Evolutionary conservation across 2,888 invertebrate genomes (phyloP).

Genomic region (Latrodectus hesperus): DNA sequence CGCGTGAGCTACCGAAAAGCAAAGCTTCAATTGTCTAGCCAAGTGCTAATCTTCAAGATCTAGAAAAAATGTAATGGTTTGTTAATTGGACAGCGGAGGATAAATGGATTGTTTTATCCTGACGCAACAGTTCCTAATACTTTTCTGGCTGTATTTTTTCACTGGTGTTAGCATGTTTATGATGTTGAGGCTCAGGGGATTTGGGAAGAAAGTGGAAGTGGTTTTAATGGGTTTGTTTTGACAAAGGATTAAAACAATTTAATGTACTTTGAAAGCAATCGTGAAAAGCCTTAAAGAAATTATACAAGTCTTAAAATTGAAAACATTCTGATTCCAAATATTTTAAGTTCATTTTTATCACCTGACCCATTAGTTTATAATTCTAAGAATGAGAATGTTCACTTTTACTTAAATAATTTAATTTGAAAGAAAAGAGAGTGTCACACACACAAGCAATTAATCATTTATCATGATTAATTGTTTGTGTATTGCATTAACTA

Average conservation of each 20-base stretch:
- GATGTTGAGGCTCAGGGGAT: neutral
- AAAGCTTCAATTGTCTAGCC: slow-evolving; percentile 45
- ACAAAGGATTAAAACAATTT: slow-evolving; percentile 9
- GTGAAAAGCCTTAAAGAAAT: neutral
- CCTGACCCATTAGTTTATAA: no score
- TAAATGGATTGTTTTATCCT: slow-evolving; percentile 52
- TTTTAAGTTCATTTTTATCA: no score
- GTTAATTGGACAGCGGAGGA: slow-evolving; percentile 60
- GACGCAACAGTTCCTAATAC: slow-evolving; percentile 48
- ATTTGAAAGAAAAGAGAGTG: no score
- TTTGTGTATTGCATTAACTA: no score
- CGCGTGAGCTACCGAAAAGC: slow-evolving; percentile 46
- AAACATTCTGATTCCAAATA: neutral
- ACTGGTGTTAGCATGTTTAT: slow-evolving; percentile 9
- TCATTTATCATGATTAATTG: no score
- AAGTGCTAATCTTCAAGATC: slow-evolving; percentile 45
- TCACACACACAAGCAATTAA: no score
- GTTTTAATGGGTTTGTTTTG: neutral
- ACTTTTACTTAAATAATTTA: no score
- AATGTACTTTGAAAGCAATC: neutral
- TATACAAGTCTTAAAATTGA: neutral
- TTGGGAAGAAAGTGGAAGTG: neutral
- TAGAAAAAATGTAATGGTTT: slow-evolving; percentile 50
- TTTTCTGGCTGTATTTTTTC: slow-evolving; percentile 8
- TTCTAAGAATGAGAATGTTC: no score